A percentile compares a stretch with the other conserved stretches of the same genome.
Evolutionary conservation across 2,888 invertebrate genomes (phyloP).

Genomic region (Trissoscelio sp.): DNA sequence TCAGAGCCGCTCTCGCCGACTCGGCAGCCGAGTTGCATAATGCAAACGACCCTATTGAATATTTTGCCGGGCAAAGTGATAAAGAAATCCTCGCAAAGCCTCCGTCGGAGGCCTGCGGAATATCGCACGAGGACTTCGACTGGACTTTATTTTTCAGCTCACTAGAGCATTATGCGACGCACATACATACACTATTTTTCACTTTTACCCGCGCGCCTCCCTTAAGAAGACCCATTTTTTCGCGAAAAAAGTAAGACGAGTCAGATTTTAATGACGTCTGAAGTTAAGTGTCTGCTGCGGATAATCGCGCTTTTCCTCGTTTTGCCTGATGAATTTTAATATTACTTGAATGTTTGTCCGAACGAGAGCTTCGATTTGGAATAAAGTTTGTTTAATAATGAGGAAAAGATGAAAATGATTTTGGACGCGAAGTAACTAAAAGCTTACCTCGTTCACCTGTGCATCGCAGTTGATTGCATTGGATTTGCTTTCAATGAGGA

Average conservation of each 20-base stretch:
- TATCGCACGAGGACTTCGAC: constrained; percentile 71
- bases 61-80: constrained; percentile 79
- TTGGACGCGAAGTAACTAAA: not conserved
- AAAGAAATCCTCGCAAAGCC: constrained; percentile 79
- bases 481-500: constrained; percentile 10
- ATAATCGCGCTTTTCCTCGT: constrained; percentile 7
- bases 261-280: constrained; percentile 24
- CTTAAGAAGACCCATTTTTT: constrained; percentile 22
- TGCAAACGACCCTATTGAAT: constrained; percentile 80
- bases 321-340: constrained; percentile 24
- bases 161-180: constrained; percentile 59
- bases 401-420: constrained; percentile 5
- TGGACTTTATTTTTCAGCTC: constrained; percentile 65
- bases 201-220: constrained; percentile 25
- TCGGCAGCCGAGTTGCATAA: constrained; percentile 77
- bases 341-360: not conserved
- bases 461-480: constrained; percentile 7
- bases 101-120: constrained; percentile 75
- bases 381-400: constrained; percentile 9
- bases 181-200: constrained; percentile 62
- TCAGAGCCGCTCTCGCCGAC: constrained; percentile 61
- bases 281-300: not conserved
- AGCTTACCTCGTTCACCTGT: not conserved
- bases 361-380: not conserved
- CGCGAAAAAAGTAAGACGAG: not conserved